Base-by-base conservation (phyloP, 2,113 vertebrate genomes). In the Zosterops japonicus region DNA sequence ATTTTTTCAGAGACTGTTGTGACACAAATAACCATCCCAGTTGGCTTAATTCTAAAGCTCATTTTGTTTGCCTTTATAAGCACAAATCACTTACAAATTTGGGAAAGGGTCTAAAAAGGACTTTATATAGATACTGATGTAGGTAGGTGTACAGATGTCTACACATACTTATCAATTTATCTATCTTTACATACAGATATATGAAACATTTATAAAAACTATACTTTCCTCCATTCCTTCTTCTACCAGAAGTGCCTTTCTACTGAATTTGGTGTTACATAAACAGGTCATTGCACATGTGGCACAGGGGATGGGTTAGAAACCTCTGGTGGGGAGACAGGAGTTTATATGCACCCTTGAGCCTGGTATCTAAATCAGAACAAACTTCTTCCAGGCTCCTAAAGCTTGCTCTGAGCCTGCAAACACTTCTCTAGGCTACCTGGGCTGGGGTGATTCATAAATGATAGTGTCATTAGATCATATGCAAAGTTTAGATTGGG, bases 371-470 rank as follows among this genome's bases (percentile, higher is more conserved):
- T 68, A 67, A 63, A 59, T 60, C 39, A 44, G 41, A 90, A 22
- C 16, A 59, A 49, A 36, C 16, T 59, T 83, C 15, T 46, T 21
- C 1, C 1, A 8, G 16, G 13, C 18, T 80, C 36, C 31, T 83
- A 9, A 70, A 83, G 44, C 35, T 42, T 78, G 12, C 49, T 68
- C 39, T 53, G 42, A 68, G 63, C 36, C n/a, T 70, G 22, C n/a
- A 52, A 41, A 24, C 21, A 5, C n/a, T 76, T 29, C 49, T 57
- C 31, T 63, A 56, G 31, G 39, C 52, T 29, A 6, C 16, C 21
- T 27, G 1, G 31, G 33, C 49, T 69, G 49, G 36, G 9, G 5
- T 42, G 42, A n/a, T 46, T 27, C 0, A 0, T 57, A 33, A 79
- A 5, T 22, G 46, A 49, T 28, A 21, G 22, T 41, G 11, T 27